These are phyloP conservation scores for Gymnoscopelus microlampas DNA, from an alignment of 2,797 vertebrate species.

Conservation along the genomic window DNA sequence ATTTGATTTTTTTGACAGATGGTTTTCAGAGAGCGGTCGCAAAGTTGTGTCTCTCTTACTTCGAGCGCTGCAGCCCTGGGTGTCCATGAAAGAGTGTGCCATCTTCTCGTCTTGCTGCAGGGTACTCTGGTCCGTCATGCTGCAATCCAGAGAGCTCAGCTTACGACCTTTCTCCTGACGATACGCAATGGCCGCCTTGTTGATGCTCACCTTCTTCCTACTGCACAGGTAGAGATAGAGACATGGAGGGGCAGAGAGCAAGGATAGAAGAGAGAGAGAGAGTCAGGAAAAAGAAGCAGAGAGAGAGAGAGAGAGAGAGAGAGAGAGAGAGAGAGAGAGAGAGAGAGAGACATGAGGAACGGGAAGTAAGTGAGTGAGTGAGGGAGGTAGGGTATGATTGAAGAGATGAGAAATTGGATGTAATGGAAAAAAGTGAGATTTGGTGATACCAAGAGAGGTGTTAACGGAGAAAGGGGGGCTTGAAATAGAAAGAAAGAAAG, in stretches of 20 bases:
- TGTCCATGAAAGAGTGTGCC: slow-evolving; percentile 90
- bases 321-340: slow-evolving; percentile 52
- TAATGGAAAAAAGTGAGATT: slow-evolving; percentile 9
- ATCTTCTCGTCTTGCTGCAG: slow-evolving; percentile 91
- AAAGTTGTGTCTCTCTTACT: slow-evolving; percentile 77
- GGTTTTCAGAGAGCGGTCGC: too few species aligned
- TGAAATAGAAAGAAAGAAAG: background rate
- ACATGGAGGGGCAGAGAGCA: slow-evolving; percentile 13
- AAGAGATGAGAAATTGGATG: slow-evolving; percentile 65
- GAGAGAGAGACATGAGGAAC: slow-evolving; percentile 49
- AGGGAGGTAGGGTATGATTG: slow-evolving; percentile 9
- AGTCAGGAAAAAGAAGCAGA: slow-evolving; percentile 23
- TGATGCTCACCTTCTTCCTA: slow-evolving; percentile 91
- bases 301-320: slow-evolving; percentile 38
- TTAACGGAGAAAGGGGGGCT: background rate
- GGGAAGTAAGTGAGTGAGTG: background rate
- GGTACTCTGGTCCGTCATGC: slow-evolving; percentile 93
- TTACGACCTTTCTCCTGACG: slow-evolving; percentile 91
- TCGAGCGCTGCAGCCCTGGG: slow-evolving; percentile 84
- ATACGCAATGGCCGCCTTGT: slow-evolving; percentile 91
- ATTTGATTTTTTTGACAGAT: too few species aligned
- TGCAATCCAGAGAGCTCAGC: slow-evolving; percentile 90
- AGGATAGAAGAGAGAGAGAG: background rate
- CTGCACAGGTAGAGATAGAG: slow-evolving; percentile 31
- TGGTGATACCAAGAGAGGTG: background rate